Conservation (phyloP, 2,113 vertebrate genomes). For the Athene cunicularia region DNA sequence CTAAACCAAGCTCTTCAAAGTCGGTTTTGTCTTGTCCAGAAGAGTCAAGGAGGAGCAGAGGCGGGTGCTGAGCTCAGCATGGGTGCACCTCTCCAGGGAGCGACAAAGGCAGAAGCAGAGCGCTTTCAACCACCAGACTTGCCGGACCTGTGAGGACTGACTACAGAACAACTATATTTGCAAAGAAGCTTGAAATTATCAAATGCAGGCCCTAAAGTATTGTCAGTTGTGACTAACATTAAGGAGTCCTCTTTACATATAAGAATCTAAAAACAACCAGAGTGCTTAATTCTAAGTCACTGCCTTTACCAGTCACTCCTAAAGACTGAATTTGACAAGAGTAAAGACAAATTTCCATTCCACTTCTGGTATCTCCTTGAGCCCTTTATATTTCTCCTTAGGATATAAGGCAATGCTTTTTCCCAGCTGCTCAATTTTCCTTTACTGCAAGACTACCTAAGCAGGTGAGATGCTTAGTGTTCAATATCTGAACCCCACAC, state of each 20-base stretch:
- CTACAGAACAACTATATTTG: background rate
- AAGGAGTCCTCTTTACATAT: background rate
- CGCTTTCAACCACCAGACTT: accelerated
- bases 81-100: background rate
- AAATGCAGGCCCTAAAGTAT: background rate
- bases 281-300: background rate
- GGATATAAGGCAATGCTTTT: background rate
- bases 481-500: background rate
- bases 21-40: background rate
- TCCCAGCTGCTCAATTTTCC: background rate
- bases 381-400: background rate
- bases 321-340: background rate
- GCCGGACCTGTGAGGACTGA: background rate
- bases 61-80: accelerated
- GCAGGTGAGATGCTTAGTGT: background rate
- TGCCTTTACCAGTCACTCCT: background rate
- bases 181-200: background rate
- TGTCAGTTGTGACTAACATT: background rate
- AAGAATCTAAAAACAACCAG: background rate
- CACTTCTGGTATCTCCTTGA: background rate
- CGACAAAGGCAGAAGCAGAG: background rate
- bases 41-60: background rate
- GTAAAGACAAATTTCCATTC: background rate
- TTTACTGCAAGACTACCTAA: background rate
- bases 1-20: background rate